Evolutionary conservation across 2,113 vertebrate genomes (phyloP).

Genomic region (Takifugu bimaculatus): DNA sequence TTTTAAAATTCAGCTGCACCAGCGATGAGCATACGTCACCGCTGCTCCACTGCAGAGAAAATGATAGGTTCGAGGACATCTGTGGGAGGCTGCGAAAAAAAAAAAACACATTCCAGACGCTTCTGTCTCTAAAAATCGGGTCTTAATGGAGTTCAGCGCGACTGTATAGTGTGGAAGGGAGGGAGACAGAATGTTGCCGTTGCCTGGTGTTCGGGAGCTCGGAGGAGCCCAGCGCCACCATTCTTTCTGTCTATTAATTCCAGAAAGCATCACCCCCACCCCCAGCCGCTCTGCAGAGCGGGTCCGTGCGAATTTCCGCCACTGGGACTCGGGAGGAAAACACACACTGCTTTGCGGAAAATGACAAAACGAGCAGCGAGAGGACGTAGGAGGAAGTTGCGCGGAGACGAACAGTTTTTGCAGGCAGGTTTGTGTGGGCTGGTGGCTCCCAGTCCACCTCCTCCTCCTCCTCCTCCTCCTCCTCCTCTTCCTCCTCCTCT

Average conservation of each 20-base stretch:
- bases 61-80: conserved; percentile 77
- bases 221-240: background rate
- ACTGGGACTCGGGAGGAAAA: conserved; percentile 25
- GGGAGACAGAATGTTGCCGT: conserved; percentile 18
- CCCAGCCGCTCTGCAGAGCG: conserved; percentile 15
- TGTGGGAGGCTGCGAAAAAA: conserved; percentile 71
- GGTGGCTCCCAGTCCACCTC: conserved; percentile 62
- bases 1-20: conserved; percentile 81
- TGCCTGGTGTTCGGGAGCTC: background rate
- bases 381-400: conserved; percentile 55
- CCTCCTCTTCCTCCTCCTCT: conserved; percentile 54
- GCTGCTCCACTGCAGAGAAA: conserved; percentile 78
- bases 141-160: conserved; percentile 32
- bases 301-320: conserved; percentile 19
- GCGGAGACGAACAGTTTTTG: conserved; percentile 39
- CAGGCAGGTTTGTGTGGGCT: conserved; percentile 60
- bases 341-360: conserved; percentile 31
- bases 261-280: too few species aligned
- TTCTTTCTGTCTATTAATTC: conserved; percentile 4
- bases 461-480: conserved; percentile 52
- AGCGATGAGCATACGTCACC: conserved; percentile 71
- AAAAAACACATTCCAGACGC: conserved; percentile 56
- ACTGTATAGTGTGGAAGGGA: conserved; percentile 33
- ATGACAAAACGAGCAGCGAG: conserved; percentile 60
- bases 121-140: conserved; percentile 59